Conservation (phyloP, 2,113 vertebrate species). For the Corythaixoides concolor region DNA sequence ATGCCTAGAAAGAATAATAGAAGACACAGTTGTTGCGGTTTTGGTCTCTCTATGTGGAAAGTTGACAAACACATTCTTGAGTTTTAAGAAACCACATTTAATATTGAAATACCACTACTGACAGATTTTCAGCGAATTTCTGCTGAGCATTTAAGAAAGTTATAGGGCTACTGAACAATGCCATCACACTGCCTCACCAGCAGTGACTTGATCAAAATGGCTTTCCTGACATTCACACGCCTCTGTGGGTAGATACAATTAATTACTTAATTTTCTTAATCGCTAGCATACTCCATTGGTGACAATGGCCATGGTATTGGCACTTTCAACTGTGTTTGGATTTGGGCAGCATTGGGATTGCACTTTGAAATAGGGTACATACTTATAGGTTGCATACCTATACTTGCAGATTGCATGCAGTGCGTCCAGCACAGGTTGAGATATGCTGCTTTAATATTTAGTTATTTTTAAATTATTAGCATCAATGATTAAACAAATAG, state of each 20-base stretch:
- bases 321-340: not conserved
- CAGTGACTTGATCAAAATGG: not conserved
- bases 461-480: not conserved
- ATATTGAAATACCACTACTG: constrained; percentile 43
- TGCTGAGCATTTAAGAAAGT: constrained; percentile 34
- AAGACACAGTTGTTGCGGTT: constrained; percentile 75
- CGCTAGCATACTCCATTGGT: not conserved
- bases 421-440: not conserved
- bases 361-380: not conserved
- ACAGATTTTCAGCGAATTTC: constrained; percentile 38
- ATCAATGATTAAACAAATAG: not conserved
- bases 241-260: not conserved
- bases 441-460: not conserved
- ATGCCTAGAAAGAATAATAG: constrained; percentile 75
- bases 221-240: not conserved
- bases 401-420: not conserved
- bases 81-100: constrained; percentile 47
- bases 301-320: not conserved
- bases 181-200: not conserved
- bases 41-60: constrained; percentile 35
- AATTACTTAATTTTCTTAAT: not conserved
- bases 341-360: not conserved
- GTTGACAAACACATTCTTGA: constrained; percentile 40
- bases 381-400: not conserved
- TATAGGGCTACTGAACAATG: not conserved